Percentiles rank a stretch among this genome's conserved stretches.
phyloP scores from a whole-genome alignment of 2,888 invertebrate genomes.

The Steromphala cineraria region DNA sequence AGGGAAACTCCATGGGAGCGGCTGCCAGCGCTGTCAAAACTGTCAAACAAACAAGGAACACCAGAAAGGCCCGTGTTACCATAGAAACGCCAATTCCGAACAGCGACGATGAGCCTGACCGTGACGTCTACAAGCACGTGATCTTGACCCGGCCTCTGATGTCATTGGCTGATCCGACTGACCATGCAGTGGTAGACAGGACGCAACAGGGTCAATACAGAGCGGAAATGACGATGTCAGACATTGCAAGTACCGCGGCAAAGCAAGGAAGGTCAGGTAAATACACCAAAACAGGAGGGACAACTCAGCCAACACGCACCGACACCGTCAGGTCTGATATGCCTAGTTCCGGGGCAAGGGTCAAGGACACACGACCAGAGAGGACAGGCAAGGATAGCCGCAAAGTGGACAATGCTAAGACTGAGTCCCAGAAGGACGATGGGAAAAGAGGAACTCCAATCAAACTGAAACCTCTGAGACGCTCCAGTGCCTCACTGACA shows the following conservation, averaged over 20 bases:
- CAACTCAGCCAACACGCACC: too few relatives aligned
- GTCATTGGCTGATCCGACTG: neutral
- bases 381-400: too few relatives aligned
- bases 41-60: neutral
- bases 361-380: too few relatives aligned
- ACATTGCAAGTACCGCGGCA: too few relatives aligned
- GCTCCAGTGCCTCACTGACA: neutral
- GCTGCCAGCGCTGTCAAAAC: neutral
- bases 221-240: too few relatives aligned
- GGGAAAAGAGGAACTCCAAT: too few relatives aligned
- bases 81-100: neutral
- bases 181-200: neutral
- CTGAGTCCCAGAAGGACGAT: too few relatives aligned
- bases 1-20: neutral
- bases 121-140: neutral
- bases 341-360: neutral
- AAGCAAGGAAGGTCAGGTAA: neutral
- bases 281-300: neutral
- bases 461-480: neutral
- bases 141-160: neutral
- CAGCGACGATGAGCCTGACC: neutral
- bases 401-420: too few relatives aligned
- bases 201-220: too few relatives aligned
- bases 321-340: neutral
- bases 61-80: neutral